Percentiles rank a stretch among this genome's conserved stretches.
Conservation (phyloP, 2,797 vertebrate species). For the Tachyglossus aculeatus region DNA sequence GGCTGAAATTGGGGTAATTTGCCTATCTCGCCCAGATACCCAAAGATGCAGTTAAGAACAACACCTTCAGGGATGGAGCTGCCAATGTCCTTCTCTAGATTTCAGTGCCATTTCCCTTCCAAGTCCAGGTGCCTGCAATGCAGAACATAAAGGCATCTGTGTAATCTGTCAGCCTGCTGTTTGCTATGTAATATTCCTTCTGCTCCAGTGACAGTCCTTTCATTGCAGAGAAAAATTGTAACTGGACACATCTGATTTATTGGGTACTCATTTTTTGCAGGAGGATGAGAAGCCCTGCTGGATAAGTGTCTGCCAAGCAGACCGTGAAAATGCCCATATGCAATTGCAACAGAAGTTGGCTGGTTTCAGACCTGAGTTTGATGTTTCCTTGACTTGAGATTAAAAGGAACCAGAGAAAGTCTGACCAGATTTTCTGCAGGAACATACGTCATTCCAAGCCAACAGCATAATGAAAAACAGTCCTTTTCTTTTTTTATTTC, state of each 20-base stretch:
- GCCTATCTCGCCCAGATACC: too few species aligned
- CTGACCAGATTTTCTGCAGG: background rate
- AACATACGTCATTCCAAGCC: background rate
- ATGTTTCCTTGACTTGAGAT: background rate
- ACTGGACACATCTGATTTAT: background rate
- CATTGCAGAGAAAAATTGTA: background rate
- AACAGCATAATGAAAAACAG: background rate
- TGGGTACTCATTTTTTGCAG: background rate
- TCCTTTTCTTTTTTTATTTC: background rate
- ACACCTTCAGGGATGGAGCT: too few species aligned
- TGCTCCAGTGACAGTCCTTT: background rate
- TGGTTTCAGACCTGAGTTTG: background rate
- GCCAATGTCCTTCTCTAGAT: background rate
- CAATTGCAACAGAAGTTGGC: background rate
- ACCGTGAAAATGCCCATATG: background rate
- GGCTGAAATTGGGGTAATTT: too few species aligned
- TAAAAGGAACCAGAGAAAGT: background rate
- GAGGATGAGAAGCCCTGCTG: background rate
- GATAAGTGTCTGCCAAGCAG: background rate
- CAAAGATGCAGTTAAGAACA: too few species aligned
- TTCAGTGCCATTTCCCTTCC: background rate
- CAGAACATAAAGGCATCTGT: accelerated
- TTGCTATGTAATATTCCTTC: background rate
- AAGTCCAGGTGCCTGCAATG: background rate
- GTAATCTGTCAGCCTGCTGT: background rate